A percentile compares a stretch with the other conserved stretches of the same genome.
phyloP scores from a whole-genome alignment of 2,888 invertebrate species.

The Ectobius pallidus region DNA sequence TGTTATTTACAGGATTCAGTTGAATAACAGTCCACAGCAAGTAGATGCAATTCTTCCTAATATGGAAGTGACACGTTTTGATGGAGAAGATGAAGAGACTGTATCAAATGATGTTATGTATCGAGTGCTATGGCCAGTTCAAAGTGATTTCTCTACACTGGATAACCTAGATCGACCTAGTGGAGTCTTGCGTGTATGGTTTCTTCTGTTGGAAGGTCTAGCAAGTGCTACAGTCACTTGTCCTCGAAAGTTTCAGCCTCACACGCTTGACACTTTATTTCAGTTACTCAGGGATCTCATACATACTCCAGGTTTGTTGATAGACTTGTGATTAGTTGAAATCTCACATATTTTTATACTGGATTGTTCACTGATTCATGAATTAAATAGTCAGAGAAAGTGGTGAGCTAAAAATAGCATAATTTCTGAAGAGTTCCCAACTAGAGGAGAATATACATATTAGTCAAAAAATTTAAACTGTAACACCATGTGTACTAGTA shows the following conservation, averaged over 20 bases:
- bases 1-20: slow-evolving; percentile 51
- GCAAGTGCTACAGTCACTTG: slow-evolving; percentile 66
- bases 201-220: slow-evolving; percentile 82
- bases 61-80: slow-evolving; percentile 71
- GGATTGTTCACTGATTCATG: too few species aligned
- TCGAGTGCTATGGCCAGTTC: slow-evolving; percentile 63
- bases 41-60: slow-evolving; percentile 87
- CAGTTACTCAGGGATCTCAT: slow-evolving; percentile 79
- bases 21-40: slow-evolving; percentile 55
- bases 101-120: slow-evolving; percentile 71
- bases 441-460: too few species aligned
- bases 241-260: slow-evolving; percentile 78
- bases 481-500: too few species aligned
- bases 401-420: background rate
- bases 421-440: too few species aligned
- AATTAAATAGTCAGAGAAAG: too few species aligned
- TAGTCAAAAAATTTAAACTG: too few species aligned
- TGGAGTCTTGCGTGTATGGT: slow-evolving; percentile 89
- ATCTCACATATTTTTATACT: too few species aligned
- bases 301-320: slow-evolving; percentile 66
- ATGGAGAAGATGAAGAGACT: slow-evolving; percentile 61
- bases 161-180: slow-evolving; percentile 76
- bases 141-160: slow-evolving; percentile 62
- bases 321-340: background rate
- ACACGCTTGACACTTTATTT: slow-evolving; percentile 86